phyloP scores from a whole-genome alignment of 35 echinoderm and acorn worm species.

The Heliocidaris erythrogramma region DNA sequence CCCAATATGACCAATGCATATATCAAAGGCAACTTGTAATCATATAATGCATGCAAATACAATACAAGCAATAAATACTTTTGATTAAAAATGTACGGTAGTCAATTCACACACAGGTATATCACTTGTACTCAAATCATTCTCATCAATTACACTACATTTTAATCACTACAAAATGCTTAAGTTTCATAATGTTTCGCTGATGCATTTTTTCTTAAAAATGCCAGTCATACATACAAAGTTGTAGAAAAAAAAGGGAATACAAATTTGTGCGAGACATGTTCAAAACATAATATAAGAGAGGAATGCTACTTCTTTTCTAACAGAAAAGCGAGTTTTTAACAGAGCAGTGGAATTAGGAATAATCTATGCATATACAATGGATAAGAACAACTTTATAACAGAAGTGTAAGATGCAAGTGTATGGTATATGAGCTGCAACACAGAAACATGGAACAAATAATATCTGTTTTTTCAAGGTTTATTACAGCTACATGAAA shows the following conservation, averaged over 20 bases:
- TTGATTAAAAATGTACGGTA: not conserved
- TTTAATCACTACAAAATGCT: not conserved
- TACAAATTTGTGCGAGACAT: constrained; percentile 3
- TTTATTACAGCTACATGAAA: too few species aligned
- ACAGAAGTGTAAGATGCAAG: not conserved
- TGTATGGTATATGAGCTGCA: too few species aligned
- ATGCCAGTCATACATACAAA: not conserved
- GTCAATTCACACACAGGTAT: not conserved
- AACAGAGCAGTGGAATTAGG: not conserved
- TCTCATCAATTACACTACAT: not conserved
- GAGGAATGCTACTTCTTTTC: not conserved
- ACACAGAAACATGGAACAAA: too few species aligned
- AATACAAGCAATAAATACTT: not conserved
- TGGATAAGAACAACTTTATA: not conserved
- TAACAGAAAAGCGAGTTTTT: not conserved
- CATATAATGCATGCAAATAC: not conserved
- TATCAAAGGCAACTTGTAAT: not conserved
- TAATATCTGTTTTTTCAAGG: too few species aligned
- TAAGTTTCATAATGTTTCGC: not conserved
- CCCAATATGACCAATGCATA: constrained; percentile 19
- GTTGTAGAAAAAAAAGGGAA: not conserved
- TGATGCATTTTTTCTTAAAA: not conserved
- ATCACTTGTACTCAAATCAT: not conserved
- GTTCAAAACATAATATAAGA: not conserved
- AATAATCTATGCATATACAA: not conserved